A percentile compares a stretch with the other conserved stretches of the same genome.
Conservation (phyloP, 2,797 vertebrate genomes). For the Chanos chanos region DNA sequence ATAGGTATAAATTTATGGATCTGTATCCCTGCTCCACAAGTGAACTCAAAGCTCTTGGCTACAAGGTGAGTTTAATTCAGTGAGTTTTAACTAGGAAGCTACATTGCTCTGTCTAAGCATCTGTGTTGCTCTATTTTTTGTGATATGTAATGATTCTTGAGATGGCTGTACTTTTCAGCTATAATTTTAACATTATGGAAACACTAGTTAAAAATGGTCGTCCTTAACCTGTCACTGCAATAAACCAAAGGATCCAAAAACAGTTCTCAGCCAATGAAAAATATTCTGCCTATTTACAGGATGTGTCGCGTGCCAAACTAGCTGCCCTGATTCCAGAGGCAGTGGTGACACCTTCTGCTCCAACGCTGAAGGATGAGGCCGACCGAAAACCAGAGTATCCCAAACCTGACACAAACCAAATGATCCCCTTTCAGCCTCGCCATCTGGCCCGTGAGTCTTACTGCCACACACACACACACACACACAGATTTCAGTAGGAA, state of each 20-base stretch:
- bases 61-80: slow-evolving; percentile 86
- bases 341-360: slow-evolving; percentile 87
- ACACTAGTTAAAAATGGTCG: too few relatives aligned
- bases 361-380: slow-evolving; percentile 88
- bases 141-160: neutral
- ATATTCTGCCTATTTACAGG: slow-evolving; percentile 73
- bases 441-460: slow-evolving; percentile 87
- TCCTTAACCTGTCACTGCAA: too few relatives aligned
- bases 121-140: too few relatives aligned
- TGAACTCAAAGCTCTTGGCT: slow-evolving; percentile 97
- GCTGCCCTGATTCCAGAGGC: slow-evolving; percentile 88
- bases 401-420: slow-evolving; percentile 97
- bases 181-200: too few relatives aligned
- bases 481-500: neutral
- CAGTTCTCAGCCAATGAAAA: too few relatives aligned
- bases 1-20: slow-evolving; percentile 99
- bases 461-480: too few relatives aligned
- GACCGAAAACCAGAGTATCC: slow-evolving; percentile 97
- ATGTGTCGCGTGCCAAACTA: slow-evolving; percentile 95
- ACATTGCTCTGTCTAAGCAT: neutral
- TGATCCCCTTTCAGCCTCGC: slow-evolving; percentile 98
- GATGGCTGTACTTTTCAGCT: too few relatives aligned
- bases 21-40: slow-evolving; percentile 93
- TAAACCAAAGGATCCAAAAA: too few relatives aligned
- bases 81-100: neutral